A percentile compares a stretch with the other conserved stretches of the same genome.
phyloP scores from a whole-genome alignment of 2,888 invertebrate genomes.

The Spisula solida region DNA sequence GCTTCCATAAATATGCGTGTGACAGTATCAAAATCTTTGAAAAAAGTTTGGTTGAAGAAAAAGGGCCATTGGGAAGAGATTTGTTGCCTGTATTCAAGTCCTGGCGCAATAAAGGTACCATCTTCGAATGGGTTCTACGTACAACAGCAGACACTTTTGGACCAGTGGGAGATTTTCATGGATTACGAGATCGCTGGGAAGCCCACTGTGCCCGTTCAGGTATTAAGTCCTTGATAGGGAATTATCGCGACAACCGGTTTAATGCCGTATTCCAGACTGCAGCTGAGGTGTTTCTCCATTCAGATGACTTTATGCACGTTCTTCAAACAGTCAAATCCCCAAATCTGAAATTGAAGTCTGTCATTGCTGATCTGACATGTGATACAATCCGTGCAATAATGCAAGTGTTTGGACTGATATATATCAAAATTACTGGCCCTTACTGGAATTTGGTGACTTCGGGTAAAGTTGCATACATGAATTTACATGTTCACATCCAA shows the following conservation, averaged over 20 bases:
- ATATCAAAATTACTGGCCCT: slow-evolving; percentile 3
- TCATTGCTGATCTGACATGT: slow-evolving; percentile 46
- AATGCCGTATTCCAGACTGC: neutral
- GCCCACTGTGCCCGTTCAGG: slow-evolving; percentile 31
- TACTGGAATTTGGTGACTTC: neutral
- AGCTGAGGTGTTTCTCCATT: slow-evolving; percentile 45
- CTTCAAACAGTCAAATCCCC: slow-evolving; percentile 27
- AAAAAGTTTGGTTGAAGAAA: neutral
- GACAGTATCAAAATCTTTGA: neutral
- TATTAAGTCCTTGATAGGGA: slow-evolving; percentile 24
- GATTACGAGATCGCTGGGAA: slow-evolving; percentile 53
- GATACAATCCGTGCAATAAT: slow-evolving; percentile 32
- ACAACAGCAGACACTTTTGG: slow-evolving; percentile 47
- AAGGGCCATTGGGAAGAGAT: slow-evolving; percentile 30
- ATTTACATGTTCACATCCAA: neutral
- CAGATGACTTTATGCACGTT: slow-evolving; percentile 48
- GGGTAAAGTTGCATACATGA: neutral
- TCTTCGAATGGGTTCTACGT: slow-evolving; percentile 35
- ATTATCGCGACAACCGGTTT: slow-evolving; percentile 28
- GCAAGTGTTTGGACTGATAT: slow-evolving; percentile 48
- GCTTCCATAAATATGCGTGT: neutral
- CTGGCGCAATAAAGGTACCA: slow-evolving; percentile 40
- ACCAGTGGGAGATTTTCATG: slow-evolving; percentile 40
- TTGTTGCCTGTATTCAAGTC: slow-evolving; percentile 35
- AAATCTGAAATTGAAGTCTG: slow-evolving; percentile 52